These are phyloP conservation scores for Steinernema scapterisci DNA, from an alignment of 2,888 invertebrate genomes.

Conservation along the genomic window DNA sequence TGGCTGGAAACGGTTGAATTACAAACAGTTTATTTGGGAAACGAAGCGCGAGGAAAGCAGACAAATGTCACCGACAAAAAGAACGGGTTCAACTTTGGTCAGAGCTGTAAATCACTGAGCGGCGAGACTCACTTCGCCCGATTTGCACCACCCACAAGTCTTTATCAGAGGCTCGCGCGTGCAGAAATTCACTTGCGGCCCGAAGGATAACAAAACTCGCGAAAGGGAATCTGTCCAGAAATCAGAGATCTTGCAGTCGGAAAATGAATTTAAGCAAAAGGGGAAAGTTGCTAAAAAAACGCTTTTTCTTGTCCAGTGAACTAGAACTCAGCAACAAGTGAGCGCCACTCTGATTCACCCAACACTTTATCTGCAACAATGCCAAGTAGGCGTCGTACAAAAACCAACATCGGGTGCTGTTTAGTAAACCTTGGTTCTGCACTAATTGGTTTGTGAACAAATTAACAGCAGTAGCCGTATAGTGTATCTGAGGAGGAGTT, in stretches of 20 bases:
- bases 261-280: no score
- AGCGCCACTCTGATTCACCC: no score
- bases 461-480: no score
- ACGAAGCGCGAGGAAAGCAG: neutral
- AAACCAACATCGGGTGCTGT: no score
- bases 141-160: conserved; percentile 23
- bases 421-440: no score
- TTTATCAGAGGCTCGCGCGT: conserved; percentile 26
- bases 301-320: no score
- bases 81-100: conserved; percentile 31
- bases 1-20: neutral
- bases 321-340: no score
- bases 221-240: neutral
- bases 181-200: conserved; percentile 4
- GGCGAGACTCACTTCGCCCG: conserved; percentile 22
- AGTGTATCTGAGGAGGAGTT: no score
- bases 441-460: no score
- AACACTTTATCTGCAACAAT: no score
- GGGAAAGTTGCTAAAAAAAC: no score
- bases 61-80: conserved; percentile 11
- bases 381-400: no score
- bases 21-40: neutral
- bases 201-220: neutral
- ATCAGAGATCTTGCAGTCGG: neutral
- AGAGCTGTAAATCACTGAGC: conserved; percentile 23